These are phyloP conservation scores for Scaptomyza cyrtandrae DNA, from an alignment of 2,888 invertebrate species.

Conservation along the genomic window DNA sequence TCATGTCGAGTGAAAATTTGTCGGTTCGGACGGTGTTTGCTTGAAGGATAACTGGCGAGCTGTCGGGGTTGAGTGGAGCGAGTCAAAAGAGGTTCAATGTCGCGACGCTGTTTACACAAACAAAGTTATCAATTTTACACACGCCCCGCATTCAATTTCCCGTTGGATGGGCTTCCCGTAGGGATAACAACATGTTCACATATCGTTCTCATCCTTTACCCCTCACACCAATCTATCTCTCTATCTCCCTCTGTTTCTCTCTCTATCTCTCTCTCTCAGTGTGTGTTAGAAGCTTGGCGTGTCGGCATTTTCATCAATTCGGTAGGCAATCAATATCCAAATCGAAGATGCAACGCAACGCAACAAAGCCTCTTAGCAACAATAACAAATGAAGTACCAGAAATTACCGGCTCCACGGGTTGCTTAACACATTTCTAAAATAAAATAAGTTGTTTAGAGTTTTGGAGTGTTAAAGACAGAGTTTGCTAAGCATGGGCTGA, in stretches of 20 bases:
- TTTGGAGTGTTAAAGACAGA: conserved; percentile 13
- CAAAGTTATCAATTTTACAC: conserved; percentile 79
- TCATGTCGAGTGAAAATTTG: conserved; percentile 68
- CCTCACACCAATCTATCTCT: background rate
- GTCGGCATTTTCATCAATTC: conserved; percentile 74
- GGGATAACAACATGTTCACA: conserved; percentile 60
- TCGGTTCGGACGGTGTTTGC: conserved; percentile 30
- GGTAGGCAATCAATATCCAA: conserved; percentile 82
- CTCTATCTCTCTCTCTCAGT: background rate
- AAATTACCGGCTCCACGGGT: conserved; percentile 29
- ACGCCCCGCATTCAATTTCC: conserved; percentile 67
- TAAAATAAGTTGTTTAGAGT: background rate
- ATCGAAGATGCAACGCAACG: conserved; percentile 61
- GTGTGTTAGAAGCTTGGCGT: conserved; percentile 13
- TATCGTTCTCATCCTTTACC: conserved; percentile 17
- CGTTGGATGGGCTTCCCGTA: conserved; percentile 53
- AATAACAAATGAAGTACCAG: conserved; percentile 46
- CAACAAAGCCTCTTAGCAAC: conserved; percentile 58
- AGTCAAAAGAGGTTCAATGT: conserved; percentile 48
- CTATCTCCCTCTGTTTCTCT: background rate
- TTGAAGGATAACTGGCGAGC: background rate
- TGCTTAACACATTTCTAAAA: conserved; percentile 33
- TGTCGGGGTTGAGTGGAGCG: background rate
- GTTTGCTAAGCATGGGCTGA: conserved; percentile 8
- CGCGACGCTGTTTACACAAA: conserved; percentile 79